Percentiles rank a stretch among this genome's conserved stretches.
phyloP scores from a whole-genome alignment of 2,888 invertebrate genomes.

The Micropterix aruncella region DNA sequence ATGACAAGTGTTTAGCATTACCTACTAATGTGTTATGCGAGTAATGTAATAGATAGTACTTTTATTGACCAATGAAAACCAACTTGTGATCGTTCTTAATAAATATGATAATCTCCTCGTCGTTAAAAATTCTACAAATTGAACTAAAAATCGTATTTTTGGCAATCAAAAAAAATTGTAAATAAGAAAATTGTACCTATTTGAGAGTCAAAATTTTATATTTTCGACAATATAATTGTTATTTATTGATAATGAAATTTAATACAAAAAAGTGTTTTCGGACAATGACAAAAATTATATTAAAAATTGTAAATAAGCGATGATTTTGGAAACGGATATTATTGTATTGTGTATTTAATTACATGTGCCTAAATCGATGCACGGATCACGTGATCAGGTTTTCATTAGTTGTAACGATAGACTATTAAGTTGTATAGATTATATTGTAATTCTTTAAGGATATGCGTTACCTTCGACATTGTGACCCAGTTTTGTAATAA shows the following conservation, averaged over 20 bases:
- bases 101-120: slow-evolving; percentile 8
- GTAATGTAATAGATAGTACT: slow-evolving; percentile 1
- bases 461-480: too few species aligned
- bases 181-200: slow-evolving; percentile 3
- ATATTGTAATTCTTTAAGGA: too few species aligned
- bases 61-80: slow-evolving; percentile 47
- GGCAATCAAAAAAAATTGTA: slow-evolving; percentile 9
- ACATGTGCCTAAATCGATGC: not conserved
- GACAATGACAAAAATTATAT: slow-evolving; percentile 5
- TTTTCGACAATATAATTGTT: slow-evolving; percentile 5
- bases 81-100: slow-evolving; percentile 42
- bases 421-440: too few species aligned
- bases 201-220: slow-evolving; percentile 1
- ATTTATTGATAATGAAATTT: slow-evolving; percentile 4
- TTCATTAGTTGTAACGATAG: not conserved
- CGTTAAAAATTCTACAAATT: slow-evolving; percentile 10
- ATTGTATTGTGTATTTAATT: not conserved
- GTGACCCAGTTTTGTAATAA: too few species aligned
- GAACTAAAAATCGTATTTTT: slow-evolving; percentile 9
- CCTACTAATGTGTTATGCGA: not conserved
- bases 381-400: not conserved
- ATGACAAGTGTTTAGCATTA: not conserved
- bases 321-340: not conserved
- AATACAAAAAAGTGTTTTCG: slow-evolving; percentile 6
- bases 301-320: slow-evolving; percentile 3